Evolutionary conservation across 2,797 vertebrate species (phyloP).

Genomic region (Acanthopagrus latus): DNA sequence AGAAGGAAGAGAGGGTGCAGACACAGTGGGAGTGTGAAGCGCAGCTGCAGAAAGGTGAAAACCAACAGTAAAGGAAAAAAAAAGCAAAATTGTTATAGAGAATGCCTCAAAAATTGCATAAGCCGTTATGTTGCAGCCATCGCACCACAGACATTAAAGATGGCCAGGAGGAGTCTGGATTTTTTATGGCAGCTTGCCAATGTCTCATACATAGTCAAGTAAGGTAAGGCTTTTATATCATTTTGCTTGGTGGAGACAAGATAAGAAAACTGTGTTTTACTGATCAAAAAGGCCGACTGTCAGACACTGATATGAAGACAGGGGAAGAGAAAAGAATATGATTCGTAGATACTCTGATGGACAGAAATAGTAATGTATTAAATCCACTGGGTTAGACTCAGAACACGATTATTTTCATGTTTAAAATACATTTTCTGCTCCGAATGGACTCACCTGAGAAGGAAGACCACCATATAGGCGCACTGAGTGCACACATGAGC

Average conservation of each 20-base stretch:
- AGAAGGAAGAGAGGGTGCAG: not conserved
- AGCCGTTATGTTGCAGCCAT: slow-evolving; percentile 19
- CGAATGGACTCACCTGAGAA: not conserved
- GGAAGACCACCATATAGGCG: not conserved
- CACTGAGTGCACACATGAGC: not conserved
- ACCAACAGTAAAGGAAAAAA: not conserved
- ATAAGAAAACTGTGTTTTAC: slow-evolving; percentile 61
- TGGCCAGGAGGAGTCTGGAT: slow-evolving; percentile 34
- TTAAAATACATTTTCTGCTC: not conserved
- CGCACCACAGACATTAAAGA: slow-evolving; percentile 32
- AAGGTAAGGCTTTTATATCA: slow-evolving; percentile 58
- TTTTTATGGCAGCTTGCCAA: slow-evolving; percentile 42
- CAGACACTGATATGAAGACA: slow-evolving; percentile 49
- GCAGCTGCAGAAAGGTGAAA: slow-evolving; percentile 17
- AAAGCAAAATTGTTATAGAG: not conserved
- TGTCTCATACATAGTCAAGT: slow-evolving; percentile 65
- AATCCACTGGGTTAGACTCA: not conserved
- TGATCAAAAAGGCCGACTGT: slow-evolving; percentile 54
- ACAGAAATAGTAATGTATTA: slow-evolving; percentile 26
- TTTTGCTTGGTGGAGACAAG: slow-evolving; percentile 51
- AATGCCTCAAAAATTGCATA: slow-evolving; percentile 27
- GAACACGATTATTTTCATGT: not conserved
- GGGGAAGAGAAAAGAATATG: slow-evolving; percentile 33
- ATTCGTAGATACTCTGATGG: slow-evolving; percentile 24
- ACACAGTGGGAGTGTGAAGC: slow-evolving; percentile 6